Percentiles rank a stretch among this genome's conserved stretches.
Conservation (phyloP, 2,888 invertebrate genomes). For the Latrodectus hesperus region DNA sequence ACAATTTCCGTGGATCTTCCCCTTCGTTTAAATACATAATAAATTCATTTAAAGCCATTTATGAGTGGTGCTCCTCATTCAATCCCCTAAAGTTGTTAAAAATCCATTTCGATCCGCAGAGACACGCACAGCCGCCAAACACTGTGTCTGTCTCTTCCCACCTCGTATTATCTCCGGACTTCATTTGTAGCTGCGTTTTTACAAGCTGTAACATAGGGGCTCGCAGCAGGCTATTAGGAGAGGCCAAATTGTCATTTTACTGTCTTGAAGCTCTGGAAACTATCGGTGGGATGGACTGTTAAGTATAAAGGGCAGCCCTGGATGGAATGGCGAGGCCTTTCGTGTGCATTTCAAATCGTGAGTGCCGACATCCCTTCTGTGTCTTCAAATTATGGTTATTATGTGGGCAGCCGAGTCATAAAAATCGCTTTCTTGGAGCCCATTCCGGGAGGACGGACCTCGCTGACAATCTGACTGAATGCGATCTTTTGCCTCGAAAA, state of each 20-base stretch:
- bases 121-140: conserved; percentile 15
- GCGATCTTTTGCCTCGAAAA: neutral
- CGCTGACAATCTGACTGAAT: neutral
- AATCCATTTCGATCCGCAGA: conserved; percentile 41
- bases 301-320: conserved; percentile 25
- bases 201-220: conserved; percentile 31
- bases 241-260: conserved; percentile 33
- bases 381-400: conserved; percentile 53
- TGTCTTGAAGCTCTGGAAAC: conserved; percentile 13
- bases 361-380: conserved; percentile 30
- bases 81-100: conserved; percentile 48
- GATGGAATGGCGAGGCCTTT: neutral
- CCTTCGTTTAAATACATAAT: conserved; percentile 3
- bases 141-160: neutral
- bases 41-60: neutral
- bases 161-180: neutral
- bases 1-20: neutral
- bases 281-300: conserved; percentile 24
- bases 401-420: conserved; percentile 11
- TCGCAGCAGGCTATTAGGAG: conserved; percentile 37
- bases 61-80: neutral
- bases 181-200: neutral
- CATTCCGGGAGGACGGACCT: neutral
- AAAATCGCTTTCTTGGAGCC: neutral
- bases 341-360: conserved; percentile 33